These are phyloP conservation scores for Drosophila quasianomalipes DNA, from an alignment of 2,888 invertebrate species.

Conservation along the genomic window DNA sequence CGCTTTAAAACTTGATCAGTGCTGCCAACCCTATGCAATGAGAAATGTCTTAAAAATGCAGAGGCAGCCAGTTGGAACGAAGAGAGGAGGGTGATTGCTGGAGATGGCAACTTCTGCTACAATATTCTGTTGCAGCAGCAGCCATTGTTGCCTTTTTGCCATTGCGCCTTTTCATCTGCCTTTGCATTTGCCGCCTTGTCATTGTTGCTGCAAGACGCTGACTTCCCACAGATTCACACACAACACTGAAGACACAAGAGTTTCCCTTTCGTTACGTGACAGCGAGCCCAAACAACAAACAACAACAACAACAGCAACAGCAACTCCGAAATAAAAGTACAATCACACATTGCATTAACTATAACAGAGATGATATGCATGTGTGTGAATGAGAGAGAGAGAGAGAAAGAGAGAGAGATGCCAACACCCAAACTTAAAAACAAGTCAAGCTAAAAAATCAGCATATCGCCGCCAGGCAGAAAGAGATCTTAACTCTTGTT, in stretches of 20 bases:
- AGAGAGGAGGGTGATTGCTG: slow-evolving; percentile 2
- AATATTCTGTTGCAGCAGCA: slow-evolving; percentile 50
- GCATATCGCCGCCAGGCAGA: slow-evolving; percentile 62
- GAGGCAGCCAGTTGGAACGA: slow-evolving; percentile 69
- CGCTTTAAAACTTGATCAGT: slow-evolving; percentile 29
- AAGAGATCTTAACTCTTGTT: slow-evolving; percentile 58
- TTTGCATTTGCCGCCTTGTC: slow-evolving; percentile 61
- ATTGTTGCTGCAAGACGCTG: slow-evolving; percentile 73
- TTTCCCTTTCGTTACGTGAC: slow-evolving; percentile 79
- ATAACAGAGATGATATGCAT: slow-evolving; percentile 4
- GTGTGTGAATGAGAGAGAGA: not conserved
- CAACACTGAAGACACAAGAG: slow-evolving; percentile 52
- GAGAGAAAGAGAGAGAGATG: slow-evolving; percentile 9
- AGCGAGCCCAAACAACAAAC: slow-evolving; percentile 55
- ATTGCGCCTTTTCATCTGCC: slow-evolving; percentile 38
- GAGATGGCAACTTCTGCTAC: slow-evolving; percentile 55
- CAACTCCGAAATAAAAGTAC: slow-evolving; percentile 22
- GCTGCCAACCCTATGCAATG: slow-evolving; percentile 47
- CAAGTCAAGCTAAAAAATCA: slow-evolving; percentile 52
- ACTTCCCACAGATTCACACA: slow-evolving; percentile 71
- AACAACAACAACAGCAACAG: slow-evolving; percentile 18
- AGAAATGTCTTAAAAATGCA: slow-evolving; percentile 64
- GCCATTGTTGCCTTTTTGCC: slow-evolving; percentile 52
- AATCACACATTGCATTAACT: slow-evolving; percentile 57
- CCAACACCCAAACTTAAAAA: slow-evolving; percentile 34